phyloP scores from a whole-genome alignment of 2,797 vertebrate genomes.

The Heteromormyrus szaboi region DNA sequence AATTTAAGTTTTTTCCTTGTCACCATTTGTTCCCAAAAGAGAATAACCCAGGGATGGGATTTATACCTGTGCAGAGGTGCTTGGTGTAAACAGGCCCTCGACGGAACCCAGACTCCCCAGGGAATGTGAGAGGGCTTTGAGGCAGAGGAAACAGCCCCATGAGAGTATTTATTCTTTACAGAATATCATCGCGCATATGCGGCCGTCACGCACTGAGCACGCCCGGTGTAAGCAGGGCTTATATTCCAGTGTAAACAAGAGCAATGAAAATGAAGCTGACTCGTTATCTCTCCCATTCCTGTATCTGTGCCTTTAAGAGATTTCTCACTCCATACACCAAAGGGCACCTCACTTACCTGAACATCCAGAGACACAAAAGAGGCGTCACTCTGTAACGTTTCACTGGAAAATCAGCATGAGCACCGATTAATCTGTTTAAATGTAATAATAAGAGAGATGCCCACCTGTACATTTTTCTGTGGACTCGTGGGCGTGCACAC shows the following conservation, averaged over 20 bases:
- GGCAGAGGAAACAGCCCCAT: not conserved
- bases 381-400: not conserved
- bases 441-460: not conserved
- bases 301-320: not conserved
- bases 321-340: not conserved
- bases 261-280: not conserved
- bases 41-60: not conserved
- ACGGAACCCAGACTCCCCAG: not conserved
- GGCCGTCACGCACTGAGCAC: not conserved
- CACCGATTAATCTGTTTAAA: not conserved
- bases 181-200: not conserved
- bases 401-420: not conserved
- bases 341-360: not conserved
- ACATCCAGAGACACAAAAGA: not conserved
- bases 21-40: not conserved
- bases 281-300: not conserved
- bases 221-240: not conserved
- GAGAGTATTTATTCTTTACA: not conserved
- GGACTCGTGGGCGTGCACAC: not conserved
- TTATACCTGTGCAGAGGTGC: not conserved
- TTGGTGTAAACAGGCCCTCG: not conserved
- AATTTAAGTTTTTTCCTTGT: not conserved
- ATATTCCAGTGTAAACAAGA: not conserved
- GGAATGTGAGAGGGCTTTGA: not conserved
- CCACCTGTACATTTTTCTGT: not conserved